Evolutionary conservation across 2,888 invertebrate genomes (phyloP), one percentile per base, ranked within the genome.

Genomic region (Scaptomyza parva): DNA sequence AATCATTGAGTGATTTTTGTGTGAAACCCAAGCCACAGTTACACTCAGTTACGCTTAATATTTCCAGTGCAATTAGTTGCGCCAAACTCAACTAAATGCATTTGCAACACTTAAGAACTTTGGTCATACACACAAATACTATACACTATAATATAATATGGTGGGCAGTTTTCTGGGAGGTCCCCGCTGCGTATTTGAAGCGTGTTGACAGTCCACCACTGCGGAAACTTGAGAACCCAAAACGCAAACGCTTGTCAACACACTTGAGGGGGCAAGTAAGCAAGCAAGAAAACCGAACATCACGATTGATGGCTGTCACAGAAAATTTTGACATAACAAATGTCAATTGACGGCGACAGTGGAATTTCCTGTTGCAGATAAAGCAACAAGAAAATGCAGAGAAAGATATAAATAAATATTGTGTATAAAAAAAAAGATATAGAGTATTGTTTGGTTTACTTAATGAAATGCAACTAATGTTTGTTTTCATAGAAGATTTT

Each of bases 321-420:
- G 60, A 68, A 83, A 83, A 73, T 83, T 75, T 83, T 85, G 86
- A 85, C 87, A 85, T 78, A 80, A 82, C 87, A 85, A 85, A 86
- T 82, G 79, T 79, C 86, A 71, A 70, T 81, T 52, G 59, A 71
- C 17, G 48, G 55, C 86, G 59, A 65, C 53, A 69, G 53, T 53
- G 45, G 61, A 51, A 60, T 72, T 77, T 77, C 76, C 76, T 77
- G 76, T 65, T 65, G 28, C 35, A 44, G 52, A 47, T 50, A 43
- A 40, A 22, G 41, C 62, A 45, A 37, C 20, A 63, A 17, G 17
- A 24, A 30, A 3, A 22, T 28, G 9, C 1, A n/a, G 0, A 51
- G 1, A 17, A 50, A 54, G 47, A 45, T 40, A 39, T 14, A 51
- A 9, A n/a, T 33, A 9, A n/a, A n/a, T n/a, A n/a, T n/a, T n/a